Percentiles rank a stretch among this genome's conserved stretches.
phyloP scores from a whole-genome alignment of 2,888 invertebrate species.

The Melinaea menophilus region DNA sequence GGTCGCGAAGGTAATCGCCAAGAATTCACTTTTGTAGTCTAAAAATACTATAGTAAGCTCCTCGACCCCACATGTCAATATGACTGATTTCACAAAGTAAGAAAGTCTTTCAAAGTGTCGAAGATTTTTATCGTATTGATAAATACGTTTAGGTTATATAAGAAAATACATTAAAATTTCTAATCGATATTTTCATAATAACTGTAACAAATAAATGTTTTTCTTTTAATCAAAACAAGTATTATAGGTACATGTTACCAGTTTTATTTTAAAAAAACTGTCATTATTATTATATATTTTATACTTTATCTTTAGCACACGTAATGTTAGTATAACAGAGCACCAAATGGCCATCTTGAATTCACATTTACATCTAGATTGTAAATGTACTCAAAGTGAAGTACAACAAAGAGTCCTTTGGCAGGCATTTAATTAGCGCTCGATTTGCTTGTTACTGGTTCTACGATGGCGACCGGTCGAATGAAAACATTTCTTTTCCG shows the following conservation, averaged over 20 bases:
- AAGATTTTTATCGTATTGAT: neutral
- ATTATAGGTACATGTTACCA: no score
- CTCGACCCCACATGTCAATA: constrained; percentile 1
- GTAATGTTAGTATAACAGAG: neutral
- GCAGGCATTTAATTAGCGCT: constrained; percentile 48
- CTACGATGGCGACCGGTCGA: no score
- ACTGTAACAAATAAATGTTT: no score
- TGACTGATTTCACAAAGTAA: constrained; percentile 1
- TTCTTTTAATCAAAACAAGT: no score
- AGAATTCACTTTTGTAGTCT: constrained; percentile 2
- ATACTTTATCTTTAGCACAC: no score
- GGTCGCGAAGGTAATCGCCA: constrained; percentile 5
- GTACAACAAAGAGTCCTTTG: constrained; percentile 39
- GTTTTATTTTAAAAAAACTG: no score
- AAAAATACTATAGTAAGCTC: neutral
- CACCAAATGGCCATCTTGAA: neutral
- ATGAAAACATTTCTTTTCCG: no score
- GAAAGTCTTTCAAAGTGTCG: neutral
- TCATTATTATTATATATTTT: no score
- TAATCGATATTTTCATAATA: neutral
- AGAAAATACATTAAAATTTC: no score
- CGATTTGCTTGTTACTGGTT: constrained; percentile 36
- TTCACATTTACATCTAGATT: constrained; percentile 1
- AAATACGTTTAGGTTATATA: neutral
- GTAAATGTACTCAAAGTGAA: constrained; percentile 8